Conservation (phyloP, 2,888 invertebrate genomes). For the Anthophora plumipes region DNA sequence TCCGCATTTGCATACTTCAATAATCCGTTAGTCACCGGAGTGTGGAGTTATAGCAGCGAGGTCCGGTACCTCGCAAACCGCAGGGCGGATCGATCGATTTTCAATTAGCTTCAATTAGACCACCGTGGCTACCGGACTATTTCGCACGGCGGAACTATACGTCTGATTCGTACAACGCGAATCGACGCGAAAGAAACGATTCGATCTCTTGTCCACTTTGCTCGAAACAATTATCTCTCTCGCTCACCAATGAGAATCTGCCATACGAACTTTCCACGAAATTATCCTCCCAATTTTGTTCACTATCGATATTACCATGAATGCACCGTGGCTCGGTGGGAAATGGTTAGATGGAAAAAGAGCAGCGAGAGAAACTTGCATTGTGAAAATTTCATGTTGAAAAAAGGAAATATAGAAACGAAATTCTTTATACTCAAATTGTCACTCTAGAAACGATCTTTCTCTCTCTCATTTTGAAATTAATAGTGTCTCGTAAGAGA, state of each 20-base stretch:
- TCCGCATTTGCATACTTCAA: constrained; percentile 71
- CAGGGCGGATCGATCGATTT: constrained; percentile 71
- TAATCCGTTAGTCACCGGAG: constrained; percentile 72
- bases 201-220: background rate
- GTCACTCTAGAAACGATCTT: no score
- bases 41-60: constrained; percentile 60
- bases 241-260: background rate
- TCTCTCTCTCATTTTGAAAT: no score
- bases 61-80: constrained; percentile 61
- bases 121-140: constrained; percentile 65
- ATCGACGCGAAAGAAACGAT: constrained; percentile 27
- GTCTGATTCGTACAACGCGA: constrained; percentile 35
- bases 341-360: no score
- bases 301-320: background rate
- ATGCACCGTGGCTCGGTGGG: no score
- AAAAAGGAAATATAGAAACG: no score
- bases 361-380: no score
- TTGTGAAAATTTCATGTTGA: no score
- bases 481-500: no score
- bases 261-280: background rate
- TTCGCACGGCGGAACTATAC: constrained; percentile 60
- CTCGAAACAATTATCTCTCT: constrained; percentile 9
- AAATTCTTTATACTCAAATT: no score
- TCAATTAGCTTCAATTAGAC: constrained; percentile 75
- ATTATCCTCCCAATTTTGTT: background rate